These are phyloP conservation scores for Bombus waltoni DNA, from an alignment of 1,140 invertebrate species.

Conservation along the genomic window DNA sequence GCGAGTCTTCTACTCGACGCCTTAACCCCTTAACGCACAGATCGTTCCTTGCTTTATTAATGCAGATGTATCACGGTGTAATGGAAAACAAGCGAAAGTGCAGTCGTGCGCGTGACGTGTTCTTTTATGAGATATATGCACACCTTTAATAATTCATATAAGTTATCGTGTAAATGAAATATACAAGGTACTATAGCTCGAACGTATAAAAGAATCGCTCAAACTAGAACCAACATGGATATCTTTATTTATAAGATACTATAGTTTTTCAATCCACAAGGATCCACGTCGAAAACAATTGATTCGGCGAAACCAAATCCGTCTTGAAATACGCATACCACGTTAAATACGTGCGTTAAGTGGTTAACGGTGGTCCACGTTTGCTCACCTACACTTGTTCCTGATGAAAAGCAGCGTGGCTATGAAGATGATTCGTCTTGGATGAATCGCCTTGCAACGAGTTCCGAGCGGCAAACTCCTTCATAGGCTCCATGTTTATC, in stretches of 20 bases:
- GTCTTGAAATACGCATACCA: background rate
- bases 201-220: background rate
- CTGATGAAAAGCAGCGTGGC: conserved; percentile 36
- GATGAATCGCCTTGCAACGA: conserved; percentile 36
- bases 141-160: too few relatives aligned
- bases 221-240: background rate
- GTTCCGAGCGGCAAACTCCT: background rate
- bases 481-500: background rate
- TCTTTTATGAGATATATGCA: too few relatives aligned
- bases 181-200: background rate
- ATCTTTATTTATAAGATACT: background rate
- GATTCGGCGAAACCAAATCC: background rate
- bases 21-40: too few relatives aligned
- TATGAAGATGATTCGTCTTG: conserved; percentile 60
- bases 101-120: too few relatives aligned
- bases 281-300: background rate
- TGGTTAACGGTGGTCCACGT: background rate
- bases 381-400: conserved; percentile 70
- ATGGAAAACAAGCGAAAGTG: too few relatives aligned
- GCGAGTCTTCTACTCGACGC: too few relatives aligned
- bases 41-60: too few relatives aligned
- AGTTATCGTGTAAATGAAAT: too few relatives aligned
- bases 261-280: background rate
- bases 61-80: too few relatives aligned
- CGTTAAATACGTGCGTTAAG: background rate